Evolutionary conservation across 1,140 invertebrate species (phyloP), one percentile per base, ranked within the genome.

Genomic region (Oscheius sp.): DNA sequence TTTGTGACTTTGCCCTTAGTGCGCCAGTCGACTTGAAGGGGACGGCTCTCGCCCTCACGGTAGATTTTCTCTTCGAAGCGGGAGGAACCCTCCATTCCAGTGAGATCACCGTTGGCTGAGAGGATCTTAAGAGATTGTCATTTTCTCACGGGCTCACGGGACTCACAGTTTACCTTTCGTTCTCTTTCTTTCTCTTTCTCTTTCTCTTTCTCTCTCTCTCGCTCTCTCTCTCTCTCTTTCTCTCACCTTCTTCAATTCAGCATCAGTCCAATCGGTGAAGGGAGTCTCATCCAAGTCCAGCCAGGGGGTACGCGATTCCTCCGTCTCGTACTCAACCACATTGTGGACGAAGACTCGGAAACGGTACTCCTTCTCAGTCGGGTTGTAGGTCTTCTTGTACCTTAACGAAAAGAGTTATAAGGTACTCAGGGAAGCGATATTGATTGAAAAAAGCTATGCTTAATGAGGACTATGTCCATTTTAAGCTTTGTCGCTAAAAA

Each of bases 261-360:
- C 58, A 34, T 71, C 61, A 0, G 69, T 64, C 62, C 46, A 42
- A 32, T 71, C 69, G 1, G 69, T 65, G 18, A 64, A 71, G 13
- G 58, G 52, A 35, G 58, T 71, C 7, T 61, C 61, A 34, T 71
- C 69, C 2, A 36, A 49, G 38, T 71, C 69, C n/a, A 71, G 15
- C 29, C 62, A 55, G 38, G 29, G 38, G 42, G 58, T n/a, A 31
- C 28, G 42, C 13, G n/a, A 15, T 26, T 71, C 69, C 64, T 71
- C 69, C 20, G 13, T 36, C 42, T 71, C 69, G 23, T 61, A 71
- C 10, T 63, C 59, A 28, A 28, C 23, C 15, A 71, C 69, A 71
- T 71, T 71, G n/a, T 49, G 31, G 1, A 64, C 4, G 18, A 58
- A 71, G 3, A 71, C 42, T 0, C 29, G 42, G 42, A 61, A 71